Base-by-base conservation (phyloP, 2,113 vertebrate genomes). In the Cyanoderma ruficeps region DNA sequence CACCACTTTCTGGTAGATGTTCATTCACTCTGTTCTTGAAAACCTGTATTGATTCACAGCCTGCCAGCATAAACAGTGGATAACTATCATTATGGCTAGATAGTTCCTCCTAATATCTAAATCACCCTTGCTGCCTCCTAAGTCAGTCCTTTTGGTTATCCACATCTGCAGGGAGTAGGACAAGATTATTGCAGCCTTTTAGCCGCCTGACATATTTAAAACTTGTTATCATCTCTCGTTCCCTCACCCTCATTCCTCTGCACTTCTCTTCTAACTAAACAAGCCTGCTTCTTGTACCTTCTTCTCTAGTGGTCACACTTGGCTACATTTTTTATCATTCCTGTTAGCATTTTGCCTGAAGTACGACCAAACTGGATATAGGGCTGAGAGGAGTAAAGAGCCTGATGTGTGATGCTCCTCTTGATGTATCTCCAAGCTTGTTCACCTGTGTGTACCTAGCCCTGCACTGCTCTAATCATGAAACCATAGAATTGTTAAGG, bases 171-270 rank as follows among this genome's bases (percentile, higher is more conserved):
- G 70, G 49, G 63, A 83, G 70, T 20, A 56, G 63, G 56, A 52
- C 39, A 68, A 84, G 80, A 59, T 91, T 75, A 64, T 89, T 5
- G 1, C 60, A 61, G 52, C 37, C 65, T 94, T 92, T 90, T 86
- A 84, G 42, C 80, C 94, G 64, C 80, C 55, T 89, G 72, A 67
- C 60, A 11, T 75, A 71, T 82, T 79, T 94, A 52, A 91, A 91
- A 76, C 41, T 60, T 83, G 25, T 89, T 60, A 56, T 12, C 2
- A 0, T 67, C 33, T 63, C 76, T 89, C 10, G 4, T 84, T 84
- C 77, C 81, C 56, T 87, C 52, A 57, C 44, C 33, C 35, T 56
- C 35, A 44, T 84, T 89, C 56, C 33, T 76, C 21, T 44, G 53
- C 30, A 35, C 46, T 79, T 85, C 74, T 67, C 47, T 69, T 75